These are phyloP conservation scores for Myrmecophaga tridactyla DNA, from an alignment of 2,113 vertebrate genomes.

Conservation along the genomic window DNA sequence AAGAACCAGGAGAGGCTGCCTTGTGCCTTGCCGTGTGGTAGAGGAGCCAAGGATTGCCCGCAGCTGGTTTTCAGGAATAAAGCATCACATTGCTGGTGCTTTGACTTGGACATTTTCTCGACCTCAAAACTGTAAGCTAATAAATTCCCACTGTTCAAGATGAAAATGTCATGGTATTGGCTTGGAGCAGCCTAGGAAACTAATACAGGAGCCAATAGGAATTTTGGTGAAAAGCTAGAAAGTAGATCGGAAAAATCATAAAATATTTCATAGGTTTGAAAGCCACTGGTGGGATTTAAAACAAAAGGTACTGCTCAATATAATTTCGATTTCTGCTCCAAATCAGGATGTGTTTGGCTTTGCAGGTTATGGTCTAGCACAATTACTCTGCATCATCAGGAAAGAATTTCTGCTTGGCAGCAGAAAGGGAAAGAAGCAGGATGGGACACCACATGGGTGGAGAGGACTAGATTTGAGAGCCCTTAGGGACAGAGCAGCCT, in stretches of 20 bases:
- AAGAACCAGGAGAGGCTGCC: no score
- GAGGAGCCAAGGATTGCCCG: no score
- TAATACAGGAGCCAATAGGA: neutral
- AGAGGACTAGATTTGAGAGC: neutral
- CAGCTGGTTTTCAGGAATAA: no score
- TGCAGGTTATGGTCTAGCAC: neutral
- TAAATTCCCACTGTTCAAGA: no score
- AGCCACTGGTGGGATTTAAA: neutral
- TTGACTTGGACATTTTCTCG: no score
- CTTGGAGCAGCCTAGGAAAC: no score
- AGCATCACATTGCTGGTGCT: no score
- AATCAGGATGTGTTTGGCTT: neutral
- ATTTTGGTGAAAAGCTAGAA: neutral
- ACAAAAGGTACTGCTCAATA: neutral
- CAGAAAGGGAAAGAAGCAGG: neutral
- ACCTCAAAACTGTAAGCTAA: no score
- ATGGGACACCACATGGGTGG: neutral
- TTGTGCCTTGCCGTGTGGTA: no score
- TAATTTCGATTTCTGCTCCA: neutral
- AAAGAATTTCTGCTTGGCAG: neutral
- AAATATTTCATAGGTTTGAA: neutral
- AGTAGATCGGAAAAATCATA: neutral
- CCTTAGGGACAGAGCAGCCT: neutral
- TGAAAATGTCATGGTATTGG: no score
- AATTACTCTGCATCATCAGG: neutral